These are phyloP conservation scores for Drosophila ezoana DNA, from an alignment of 2,888 invertebrate genomes.

Conservation along the genomic window DNA sequence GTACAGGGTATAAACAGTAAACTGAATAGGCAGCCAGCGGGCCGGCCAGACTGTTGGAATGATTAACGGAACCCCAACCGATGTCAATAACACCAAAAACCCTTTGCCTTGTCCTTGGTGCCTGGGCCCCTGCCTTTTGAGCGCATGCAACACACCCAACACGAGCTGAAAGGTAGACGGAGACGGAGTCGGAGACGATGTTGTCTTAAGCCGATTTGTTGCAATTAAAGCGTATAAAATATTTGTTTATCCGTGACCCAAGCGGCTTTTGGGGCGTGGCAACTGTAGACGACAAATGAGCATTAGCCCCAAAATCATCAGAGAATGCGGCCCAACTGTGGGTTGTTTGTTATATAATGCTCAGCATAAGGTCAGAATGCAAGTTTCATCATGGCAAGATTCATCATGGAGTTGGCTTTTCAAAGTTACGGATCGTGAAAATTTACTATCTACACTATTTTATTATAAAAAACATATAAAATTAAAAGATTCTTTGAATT, in stretches of 20 bases:
- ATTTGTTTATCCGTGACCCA: constrained; percentile 52
- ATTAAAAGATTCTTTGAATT: no score
- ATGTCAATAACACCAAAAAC: constrained; percentile 35
- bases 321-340: background rate
- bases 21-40: background rate
- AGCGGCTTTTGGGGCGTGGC: constrained; percentile 43
- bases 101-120: constrained; percentile 43
- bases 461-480: no score
- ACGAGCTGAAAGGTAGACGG: background rate
- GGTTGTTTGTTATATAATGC: background rate
- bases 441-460: no score
- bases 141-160: constrained; percentile 23
- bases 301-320: background rate
- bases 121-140: constrained; percentile 10
- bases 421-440: no score
- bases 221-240: constrained; percentile 60
- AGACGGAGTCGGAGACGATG: background rate
- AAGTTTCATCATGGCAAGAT: no score
- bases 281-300: constrained; percentile 19
- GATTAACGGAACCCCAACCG: constrained; percentile 21
- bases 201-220: constrained; percentile 58
- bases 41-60: background rate
- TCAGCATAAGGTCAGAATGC: no score
- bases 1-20: constrained; percentile 8
- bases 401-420: no score